Base-by-base conservation (phyloP, 2,888 invertebrate species). In the Belgica antarctica region DNA sequence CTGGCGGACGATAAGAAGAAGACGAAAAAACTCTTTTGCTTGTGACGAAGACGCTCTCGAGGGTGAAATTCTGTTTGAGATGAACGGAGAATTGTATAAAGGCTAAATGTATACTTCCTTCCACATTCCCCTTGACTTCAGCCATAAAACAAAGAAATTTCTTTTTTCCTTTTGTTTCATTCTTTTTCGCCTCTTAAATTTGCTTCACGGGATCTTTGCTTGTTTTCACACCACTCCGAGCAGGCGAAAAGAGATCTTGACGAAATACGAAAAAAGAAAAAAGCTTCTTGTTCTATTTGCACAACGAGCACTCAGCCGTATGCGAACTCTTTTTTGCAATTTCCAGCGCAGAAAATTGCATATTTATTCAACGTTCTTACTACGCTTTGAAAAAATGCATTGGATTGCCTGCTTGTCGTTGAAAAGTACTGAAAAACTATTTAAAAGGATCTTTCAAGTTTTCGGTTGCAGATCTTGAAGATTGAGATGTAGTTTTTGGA, bases 361-460 rank as follows among this genome's bases (percentile, higher is more conserved):
- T 65, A 59, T 59, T 59, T 59, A 59, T 59, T 59, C 27, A 27
- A 27, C 59, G 22, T 15, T 15, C 19, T 19, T 19, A 19, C 22
- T 31, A 34, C n/a, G n/a, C n/a, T n/a, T n/a, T n/a, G n/a, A n/a
- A n/a, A n/a, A n/a, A n/a, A n/a, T n/a, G n/a, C n/a, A n/a, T n/a
- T n/a, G n/a, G n/a, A n/a, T n/a, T n/a, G n/a, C 15, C 15, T 65
- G 47, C 65, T n/a, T n/a, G n/a, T n/a, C n/a, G 65, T 47, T 65
- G 65, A 65, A 46, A 65, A 65, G 65, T 47, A 46, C 27, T 28
- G 22, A 65, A 65, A 65, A 47, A 15, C 59, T n/a, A n/a, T 27
- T 59, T 59, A 12, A 59, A 59, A 59, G 59, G 12, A 27, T 15
- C 8, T 2, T 10, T 59, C 24, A 22, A 22, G 52, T 47, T n/a